These are phyloP conservation scores for Rhodinocichla rosea DNA, from an alignment of 2,113 vertebrate genomes.

Conservation along the genomic window DNA sequence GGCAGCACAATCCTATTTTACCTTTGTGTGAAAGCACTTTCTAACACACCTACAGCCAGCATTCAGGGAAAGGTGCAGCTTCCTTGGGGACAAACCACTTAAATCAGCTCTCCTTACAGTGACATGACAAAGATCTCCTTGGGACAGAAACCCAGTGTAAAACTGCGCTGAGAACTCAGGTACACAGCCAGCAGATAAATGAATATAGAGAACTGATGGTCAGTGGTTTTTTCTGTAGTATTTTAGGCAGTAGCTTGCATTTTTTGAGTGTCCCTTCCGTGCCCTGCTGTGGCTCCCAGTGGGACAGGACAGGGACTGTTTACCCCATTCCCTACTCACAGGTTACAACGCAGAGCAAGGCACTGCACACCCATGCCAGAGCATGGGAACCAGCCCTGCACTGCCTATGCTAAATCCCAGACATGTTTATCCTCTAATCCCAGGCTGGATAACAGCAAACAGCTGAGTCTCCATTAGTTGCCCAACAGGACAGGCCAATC, in stretches of 20 bases:
- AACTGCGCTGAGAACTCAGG: neutral
- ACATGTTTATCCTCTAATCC: neutral
- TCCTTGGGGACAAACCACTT: neutral
- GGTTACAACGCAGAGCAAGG: neutral
- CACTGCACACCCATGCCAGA: neutral
- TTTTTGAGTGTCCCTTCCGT: neutral
- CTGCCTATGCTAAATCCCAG: neutral
- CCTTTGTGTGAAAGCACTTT: neutral
- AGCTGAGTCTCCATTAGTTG: neutral
- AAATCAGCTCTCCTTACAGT: neutral
- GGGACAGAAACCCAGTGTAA: neutral
- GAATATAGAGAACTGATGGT: rapidly evolving
- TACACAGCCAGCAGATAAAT: neutral
- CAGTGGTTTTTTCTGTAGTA: rapidly evolving
- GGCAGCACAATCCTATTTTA: neutral
- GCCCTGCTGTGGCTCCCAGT: neutral
- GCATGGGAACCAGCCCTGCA: neutral
- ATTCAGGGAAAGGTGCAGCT: neutral
- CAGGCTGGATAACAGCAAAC: neutral
- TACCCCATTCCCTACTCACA: rapidly evolving
- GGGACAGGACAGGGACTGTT: too few species aligned
- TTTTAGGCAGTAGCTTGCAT: neutral
- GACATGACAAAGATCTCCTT: neutral
- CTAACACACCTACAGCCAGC: neutral
- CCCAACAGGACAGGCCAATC: neutral